phyloP scores from a whole-genome alignment of 2,888 invertebrate genomes.

The Drosophila testacea region DNA sequence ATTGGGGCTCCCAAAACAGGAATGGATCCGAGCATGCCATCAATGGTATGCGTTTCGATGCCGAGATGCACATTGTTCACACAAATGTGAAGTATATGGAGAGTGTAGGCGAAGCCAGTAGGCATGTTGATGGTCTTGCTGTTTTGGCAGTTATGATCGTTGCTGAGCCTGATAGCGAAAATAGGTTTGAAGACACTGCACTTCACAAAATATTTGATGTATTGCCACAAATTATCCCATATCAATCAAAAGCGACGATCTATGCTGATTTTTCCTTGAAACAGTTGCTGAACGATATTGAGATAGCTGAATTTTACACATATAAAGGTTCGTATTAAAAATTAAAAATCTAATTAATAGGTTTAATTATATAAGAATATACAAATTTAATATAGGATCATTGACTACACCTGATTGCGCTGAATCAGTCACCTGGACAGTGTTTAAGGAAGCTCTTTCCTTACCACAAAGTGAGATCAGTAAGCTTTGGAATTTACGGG shows the following conservation, averaged over 20 bases:
- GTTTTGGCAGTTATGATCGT: conserved; percentile 88
- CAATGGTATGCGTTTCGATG: conserved; percentile 85
- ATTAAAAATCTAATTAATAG: not conserved
- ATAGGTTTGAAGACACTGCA: conserved; percentile 18
- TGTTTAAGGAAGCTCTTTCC: conserved; percentile 86
- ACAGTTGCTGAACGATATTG: conserved; percentile 67
- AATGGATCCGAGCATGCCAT: conserved; percentile 87
- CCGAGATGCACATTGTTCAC: conserved; percentile 90
- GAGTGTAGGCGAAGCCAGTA: conserved; percentile 84
- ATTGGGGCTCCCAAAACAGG: conserved; percentile 89
- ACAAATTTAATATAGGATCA: conserved; percentile 86
- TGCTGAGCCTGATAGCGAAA: conserved; percentile 60
- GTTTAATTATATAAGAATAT: not conserved
- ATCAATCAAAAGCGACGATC: conserved; percentile 55
- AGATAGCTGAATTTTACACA: conserved; percentile 66
- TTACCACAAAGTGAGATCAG: conserved; percentile 71
- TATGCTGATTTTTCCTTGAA: conserved; percentile 47
- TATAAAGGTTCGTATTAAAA: conserved; percentile 68
- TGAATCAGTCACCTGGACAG: conserved; percentile 90
- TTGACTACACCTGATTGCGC: conserved; percentile 90
- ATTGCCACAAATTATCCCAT: conserved; percentile 56
- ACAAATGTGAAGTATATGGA: conserved; percentile 87
- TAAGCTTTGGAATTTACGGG: conserved; percentile 48
- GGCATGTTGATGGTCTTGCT: conserved; percentile 87
- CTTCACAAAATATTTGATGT: conserved; percentile 66